phyloP scores from a whole-genome alignment of 2,888 invertebrate species.

The Drosophila hamatofila region DNA sequence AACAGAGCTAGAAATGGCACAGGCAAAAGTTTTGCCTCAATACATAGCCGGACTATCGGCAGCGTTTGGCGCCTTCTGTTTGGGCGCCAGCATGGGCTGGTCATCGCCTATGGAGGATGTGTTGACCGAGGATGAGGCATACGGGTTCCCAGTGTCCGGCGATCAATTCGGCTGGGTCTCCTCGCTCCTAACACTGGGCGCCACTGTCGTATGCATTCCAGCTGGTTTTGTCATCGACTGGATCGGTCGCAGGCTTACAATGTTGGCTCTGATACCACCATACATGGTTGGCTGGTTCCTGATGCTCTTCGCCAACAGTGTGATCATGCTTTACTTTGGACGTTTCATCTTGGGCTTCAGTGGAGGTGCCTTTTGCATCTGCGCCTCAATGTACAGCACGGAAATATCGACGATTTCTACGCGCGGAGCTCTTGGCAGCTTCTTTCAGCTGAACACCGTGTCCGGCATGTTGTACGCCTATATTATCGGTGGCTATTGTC shows the following conservation, averaged over 20 bases:
- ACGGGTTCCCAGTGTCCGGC: conserved; percentile 86
- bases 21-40: conserved; percentile 64
- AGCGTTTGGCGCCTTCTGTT: conserved; percentile 71
- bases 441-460: conserved; percentile 93
- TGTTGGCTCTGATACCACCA: conserved; percentile 86
- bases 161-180: conserved; percentile 89
- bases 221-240: conserved; percentile 89
- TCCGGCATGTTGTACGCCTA: conserved; percentile 92
- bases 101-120: conserved; percentile 64
- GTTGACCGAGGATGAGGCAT: conserved; percentile 61
- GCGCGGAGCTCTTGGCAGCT: conserved; percentile 93
- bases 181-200: conserved; percentile 89
- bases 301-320: conserved; percentile 89
- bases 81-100: conserved; percentile 72
- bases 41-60: conserved; percentile 72
- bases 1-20: conserved; percentile 42
- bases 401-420: conserved; percentile 93
- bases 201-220: conserved; percentile 89
- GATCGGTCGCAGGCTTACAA: conserved; percentile 89
- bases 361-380: conserved; percentile 91
- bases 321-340: conserved; percentile 75
- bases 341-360: conserved; percentile 77
- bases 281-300: conserved; percentile 91
- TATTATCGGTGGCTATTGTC: conserved; percentile 86
- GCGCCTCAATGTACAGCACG: conserved; percentile 92